These are phyloP conservation scores for Eolophus roseicapilla DNA, from an alignment of 2,113 vertebrate species.

Conservation along the genomic window DNA sequence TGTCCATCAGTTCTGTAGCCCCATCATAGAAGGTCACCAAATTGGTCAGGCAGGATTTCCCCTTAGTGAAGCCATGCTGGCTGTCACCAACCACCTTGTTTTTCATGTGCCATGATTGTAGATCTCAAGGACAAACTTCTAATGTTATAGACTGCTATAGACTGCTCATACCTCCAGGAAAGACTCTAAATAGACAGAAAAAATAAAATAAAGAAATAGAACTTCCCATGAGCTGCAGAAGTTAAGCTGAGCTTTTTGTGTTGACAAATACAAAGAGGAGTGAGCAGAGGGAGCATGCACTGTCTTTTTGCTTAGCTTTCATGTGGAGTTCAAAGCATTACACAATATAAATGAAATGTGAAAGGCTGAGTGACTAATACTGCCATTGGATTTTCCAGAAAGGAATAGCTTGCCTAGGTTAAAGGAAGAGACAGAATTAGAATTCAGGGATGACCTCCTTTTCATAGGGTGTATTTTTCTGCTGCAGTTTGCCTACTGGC, in stretches of 20 bases:
- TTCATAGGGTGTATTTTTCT: not conserved
- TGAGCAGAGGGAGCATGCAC: not conserved
- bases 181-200: not conserved
- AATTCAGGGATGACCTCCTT: not conserved
- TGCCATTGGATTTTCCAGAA: not conserved
- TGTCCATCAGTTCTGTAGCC: no score
- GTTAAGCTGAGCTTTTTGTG: not conserved
- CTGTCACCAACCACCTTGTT: no score
- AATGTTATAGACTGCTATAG: not conserved
- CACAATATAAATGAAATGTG: not conserved
- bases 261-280: not conserved
- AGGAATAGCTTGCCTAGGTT: not conserved
- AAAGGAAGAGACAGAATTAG: not conserved
- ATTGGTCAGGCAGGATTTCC: no score
- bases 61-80: no score
- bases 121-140: not conserved
- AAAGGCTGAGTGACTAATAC: not conserved
- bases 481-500: not conserved
- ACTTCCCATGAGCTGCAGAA: not conserved
- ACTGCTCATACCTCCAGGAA: not conserved
- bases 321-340: not conserved
- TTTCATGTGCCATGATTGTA: no score
- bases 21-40: no score
- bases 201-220: not conserved
- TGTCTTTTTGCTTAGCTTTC: not conserved